Evolutionary conservation across 2,888 invertebrate genomes (phyloP), one percentile per base, ranked within the genome.

Genomic region (Phrixothrix hirtus): DNA sequence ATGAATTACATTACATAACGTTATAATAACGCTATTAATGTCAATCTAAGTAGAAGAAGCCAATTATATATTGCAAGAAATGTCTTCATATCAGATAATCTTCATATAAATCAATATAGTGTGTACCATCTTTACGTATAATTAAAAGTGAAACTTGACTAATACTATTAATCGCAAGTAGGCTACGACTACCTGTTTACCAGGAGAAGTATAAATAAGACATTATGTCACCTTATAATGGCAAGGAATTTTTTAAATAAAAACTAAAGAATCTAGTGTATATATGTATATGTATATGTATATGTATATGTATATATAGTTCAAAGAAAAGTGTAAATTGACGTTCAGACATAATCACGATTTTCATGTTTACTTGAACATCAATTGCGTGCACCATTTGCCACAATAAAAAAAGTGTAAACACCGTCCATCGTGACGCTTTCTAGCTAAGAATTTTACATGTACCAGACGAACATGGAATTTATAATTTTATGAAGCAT

Each of bases 341-440:
- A 30, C 16, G 41, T 16, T 30, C 7, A 11, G 9, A 14, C 41
- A 41, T 17, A 41, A 30, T 41, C 41, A 41, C 41, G 41, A 30
- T 41, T 30, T 30, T 41, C 41, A 41, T 41, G 30, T 30, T 30
- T 21, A 16, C 38, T 25, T 31, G 16, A 14, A 17, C 30, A 30
- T 12, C 17, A 30, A 10, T 41, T 41, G 41, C 41, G 41, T 41
- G 30, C 27, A 41, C 17, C 11, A 41, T 30, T 41, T 41, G 41
- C 41, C 29, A 41, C 11, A 30, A 1, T 7, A 38, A 38, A 37
- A 17, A 41, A 41, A 37, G 7, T 3, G 14, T 16, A 12, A 17
- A 26, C 30, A 41, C 10, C 13, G 1, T 11, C 5, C 41, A 5
- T 41, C 41, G 41, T 41, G 41, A 41, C 41, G 41, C 30, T 41